Evolutionary conservation across 2,797 vertebrate species (phyloP), one percentile per base, ranked within the genome.

Genomic region (Paratrypauchen microcephalus): DNA sequence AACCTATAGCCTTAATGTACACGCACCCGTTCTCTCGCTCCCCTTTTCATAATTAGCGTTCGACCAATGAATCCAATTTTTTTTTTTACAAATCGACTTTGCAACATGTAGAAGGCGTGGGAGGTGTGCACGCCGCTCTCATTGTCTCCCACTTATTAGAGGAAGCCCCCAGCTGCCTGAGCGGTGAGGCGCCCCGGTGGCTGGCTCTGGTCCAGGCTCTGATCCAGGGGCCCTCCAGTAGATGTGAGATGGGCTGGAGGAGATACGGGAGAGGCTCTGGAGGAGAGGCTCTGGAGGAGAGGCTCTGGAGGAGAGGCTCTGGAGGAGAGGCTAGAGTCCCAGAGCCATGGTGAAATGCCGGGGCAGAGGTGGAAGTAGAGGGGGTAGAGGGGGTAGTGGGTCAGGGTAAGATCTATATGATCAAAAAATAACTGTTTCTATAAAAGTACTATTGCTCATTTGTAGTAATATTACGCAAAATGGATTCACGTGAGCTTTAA

Each of bases 131-230:
- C 83, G 85, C 88, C 83, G 86, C 88, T 91, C 88, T 92, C 83
- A 91, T 91, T 93, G 89, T 93, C 87, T 92, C 89, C 82, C 87
- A 88, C 88, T 92, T 92, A 92, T 92, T 92, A 92, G 88, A 91
- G 88, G 86, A 84, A 83, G 85, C 91, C 91, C 91, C 91, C 88
- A 93, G 90, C 91, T 92, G 88, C 86, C 89, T 87, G 82, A 86
- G 85, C 83, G 83, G 86, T 80, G 86, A 88, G 88, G 30, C 87
- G 87, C 87, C 88, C 65, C 63, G 81, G 78, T 85, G 87, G 79
- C 91, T 94, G 93, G 93, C 92, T 83, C 69, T 6, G 76, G 62
- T 93, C 93, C 93, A 94, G 24, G 86, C 89, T 93, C 91, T 89
- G 90, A 93, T 94, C 92, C 86, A 86, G 87, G 90, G 59, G 28